Percentiles rank a stretch among this genome's conserved stretches.
These are phyloP conservation scores for Crocuta crocuta DNA, from an alignment of 2,113 vertebrate species.

Conservation along the genomic window DNA sequence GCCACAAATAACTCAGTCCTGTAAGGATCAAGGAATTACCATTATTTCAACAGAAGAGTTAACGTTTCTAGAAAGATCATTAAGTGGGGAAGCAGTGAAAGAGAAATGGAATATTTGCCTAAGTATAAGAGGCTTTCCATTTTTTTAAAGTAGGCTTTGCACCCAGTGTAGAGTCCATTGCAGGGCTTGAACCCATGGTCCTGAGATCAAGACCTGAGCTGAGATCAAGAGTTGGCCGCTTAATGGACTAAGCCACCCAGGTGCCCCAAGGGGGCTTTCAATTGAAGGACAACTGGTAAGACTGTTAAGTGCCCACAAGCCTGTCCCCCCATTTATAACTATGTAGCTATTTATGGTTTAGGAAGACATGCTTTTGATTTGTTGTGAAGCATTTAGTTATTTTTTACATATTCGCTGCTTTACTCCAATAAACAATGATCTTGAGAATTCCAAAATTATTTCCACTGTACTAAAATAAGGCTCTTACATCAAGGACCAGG, in stretches of 20 bases:
- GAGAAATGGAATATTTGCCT: not conserved
- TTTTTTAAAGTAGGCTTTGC: too few species aligned
- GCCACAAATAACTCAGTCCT: not conserved
- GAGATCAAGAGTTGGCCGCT: too few species aligned
- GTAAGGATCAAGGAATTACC: not conserved
- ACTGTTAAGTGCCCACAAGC: not conserved
- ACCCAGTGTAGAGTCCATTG: too few species aligned
- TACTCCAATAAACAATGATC: slow-evolving; percentile 6
- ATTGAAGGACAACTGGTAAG: not conserved
- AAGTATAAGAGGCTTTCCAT: not conserved
- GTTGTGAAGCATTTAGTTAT: not conserved
- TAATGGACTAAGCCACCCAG: too few species aligned
- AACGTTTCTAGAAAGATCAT: not conserved
- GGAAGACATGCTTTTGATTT: not conserved
- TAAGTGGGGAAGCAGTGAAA: not conserved
- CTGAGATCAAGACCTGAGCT: too few species aligned
- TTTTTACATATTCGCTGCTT: not conserved
- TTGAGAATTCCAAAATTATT: not conserved
- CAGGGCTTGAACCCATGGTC: too few species aligned
- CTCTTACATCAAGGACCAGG: not conserved
- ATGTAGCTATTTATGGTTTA: not conserved
- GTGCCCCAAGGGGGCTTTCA: not conserved
- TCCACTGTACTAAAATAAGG: not conserved
- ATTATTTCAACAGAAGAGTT: not conserved
- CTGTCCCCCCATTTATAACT: not conserved